Evolutionary conservation across 2,113 vertebrate genomes (phyloP).

Genomic region (Anolis sagrei): DNA sequence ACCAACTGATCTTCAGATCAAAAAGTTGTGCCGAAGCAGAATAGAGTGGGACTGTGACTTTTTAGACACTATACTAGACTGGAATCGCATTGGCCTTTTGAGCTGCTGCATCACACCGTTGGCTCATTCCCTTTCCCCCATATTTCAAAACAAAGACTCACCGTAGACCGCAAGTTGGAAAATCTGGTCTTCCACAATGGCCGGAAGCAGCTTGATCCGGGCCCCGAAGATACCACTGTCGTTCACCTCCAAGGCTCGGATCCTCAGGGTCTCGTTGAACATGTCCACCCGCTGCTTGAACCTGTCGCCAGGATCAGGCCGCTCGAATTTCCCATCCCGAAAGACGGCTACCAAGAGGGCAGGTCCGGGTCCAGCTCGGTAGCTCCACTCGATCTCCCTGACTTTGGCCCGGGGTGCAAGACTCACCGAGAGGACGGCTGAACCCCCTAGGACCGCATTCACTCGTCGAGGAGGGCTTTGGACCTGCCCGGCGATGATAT

Average conservation of each 20-base stretch:
- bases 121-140: no score
- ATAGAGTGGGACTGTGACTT: no score
- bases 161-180: constrained; percentile 8
- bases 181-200: constrained; percentile 12
- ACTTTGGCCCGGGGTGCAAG: not conserved
- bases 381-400: constrained; percentile 19
- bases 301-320: not conserved
- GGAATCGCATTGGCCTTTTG: no score
- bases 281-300: constrained; percentile 5
- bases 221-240: constrained; percentile 12
- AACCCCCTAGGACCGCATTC: constrained; percentile 5
- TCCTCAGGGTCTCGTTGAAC: constrained; percentile 16
- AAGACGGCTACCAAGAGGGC: constrained; percentile 8
- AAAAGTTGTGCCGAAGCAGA: no score
- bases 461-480: not conserved
- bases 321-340: constrained; percentile 12
- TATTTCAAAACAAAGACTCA: not conserved
- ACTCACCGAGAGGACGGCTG: not conserved
- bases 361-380: not conserved
- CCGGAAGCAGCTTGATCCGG: not conserved
- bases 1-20: no score
- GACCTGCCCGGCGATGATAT: not conserved
- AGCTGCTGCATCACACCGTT: no score
- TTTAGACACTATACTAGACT: no score
- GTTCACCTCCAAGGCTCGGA: constrained; percentile 12